Evolutionary conservation across 1,140 invertebrate genomes (phyloP).

Genomic region (Teleogryllus occipitalis): DNA sequence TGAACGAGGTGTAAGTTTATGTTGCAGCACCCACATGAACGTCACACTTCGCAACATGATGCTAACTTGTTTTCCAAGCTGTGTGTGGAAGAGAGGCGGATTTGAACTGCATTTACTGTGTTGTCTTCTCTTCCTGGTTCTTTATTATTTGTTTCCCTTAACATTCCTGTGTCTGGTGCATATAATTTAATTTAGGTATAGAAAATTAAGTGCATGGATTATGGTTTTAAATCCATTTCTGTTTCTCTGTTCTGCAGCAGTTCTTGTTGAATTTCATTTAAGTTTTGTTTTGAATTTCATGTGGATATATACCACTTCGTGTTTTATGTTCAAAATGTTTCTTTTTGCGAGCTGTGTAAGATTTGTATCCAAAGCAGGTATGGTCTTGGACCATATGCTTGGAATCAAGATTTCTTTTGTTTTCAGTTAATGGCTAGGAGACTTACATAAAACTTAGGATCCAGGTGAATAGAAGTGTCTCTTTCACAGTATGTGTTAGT

Average conservation of each 20-base stretch:
- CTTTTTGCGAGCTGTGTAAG: background rate
- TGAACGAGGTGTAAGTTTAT: conserved; percentile 17
- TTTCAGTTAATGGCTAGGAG: conserved; percentile 15
- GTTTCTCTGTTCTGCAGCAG: background rate
- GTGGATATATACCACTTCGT: background rate
- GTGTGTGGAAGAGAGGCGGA: conserved; percentile 10
- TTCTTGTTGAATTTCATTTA: background rate
- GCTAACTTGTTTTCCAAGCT: conserved; percentile 13
- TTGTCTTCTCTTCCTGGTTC: conserved; percentile 10
- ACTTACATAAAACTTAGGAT: conserved; percentile 8
- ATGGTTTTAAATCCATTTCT: conserved; percentile 1
- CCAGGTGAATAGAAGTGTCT: conserved; percentile 3
- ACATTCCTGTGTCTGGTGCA: conserved; percentile 19
- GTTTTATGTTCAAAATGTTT: background rate
- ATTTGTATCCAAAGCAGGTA: background rate
- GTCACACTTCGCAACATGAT: conserved; percentile 13
- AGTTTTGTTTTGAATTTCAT: background rate
- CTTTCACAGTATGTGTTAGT: conserved; percentile 15
- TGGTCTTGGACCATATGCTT: conserved; percentile 6
- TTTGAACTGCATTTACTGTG: conserved; percentile 13
- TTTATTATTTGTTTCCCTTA: conserved; percentile 16
- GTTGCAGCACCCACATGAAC: conserved; percentile 17
- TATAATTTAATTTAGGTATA: conserved; percentile 9
- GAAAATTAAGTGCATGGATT: background rate
- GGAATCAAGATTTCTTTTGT: background rate